These are phyloP conservation scores for Drosophila parvula DNA, from an alignment of 1,140 invertebrate species.

Conservation along the genomic window DNA sequence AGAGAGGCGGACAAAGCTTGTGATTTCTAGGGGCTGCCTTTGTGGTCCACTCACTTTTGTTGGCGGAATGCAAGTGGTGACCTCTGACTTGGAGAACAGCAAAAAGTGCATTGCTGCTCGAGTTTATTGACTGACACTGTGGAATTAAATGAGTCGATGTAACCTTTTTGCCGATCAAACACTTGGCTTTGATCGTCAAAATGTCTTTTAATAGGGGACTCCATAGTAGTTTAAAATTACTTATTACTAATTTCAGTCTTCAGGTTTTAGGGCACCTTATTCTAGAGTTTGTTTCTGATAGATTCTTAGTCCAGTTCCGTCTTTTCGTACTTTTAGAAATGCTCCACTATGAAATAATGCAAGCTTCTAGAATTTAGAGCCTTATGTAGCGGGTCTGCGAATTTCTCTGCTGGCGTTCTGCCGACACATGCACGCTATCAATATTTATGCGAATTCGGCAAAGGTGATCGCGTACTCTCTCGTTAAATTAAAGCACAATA, in stretches of 20 bases:
- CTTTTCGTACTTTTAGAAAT: neutral
- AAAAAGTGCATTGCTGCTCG: neutral
- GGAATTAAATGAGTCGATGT: neutral
- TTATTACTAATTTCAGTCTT: neutral
- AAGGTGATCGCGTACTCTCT: no score
- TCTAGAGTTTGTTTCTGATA: neutral
- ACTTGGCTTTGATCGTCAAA: neutral
- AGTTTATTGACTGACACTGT: neutral
- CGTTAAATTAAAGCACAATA: no score
- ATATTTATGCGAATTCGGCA: no score
- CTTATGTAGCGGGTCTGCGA: no score
- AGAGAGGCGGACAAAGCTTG: conserved; percentile 36
- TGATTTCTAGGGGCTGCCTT: conserved; percentile 45
- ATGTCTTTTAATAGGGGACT: neutral
- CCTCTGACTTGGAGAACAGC: conserved; percentile 4
- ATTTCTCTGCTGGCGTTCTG: no score
- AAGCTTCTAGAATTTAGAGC: neutral
- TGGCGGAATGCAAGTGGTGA: conserved; percentile 3
- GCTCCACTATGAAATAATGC: neutral
- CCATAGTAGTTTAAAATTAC: neutral
- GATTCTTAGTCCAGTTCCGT: neutral
- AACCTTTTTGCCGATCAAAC: neutral
- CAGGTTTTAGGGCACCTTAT: no score
- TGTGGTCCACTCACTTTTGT: conserved; percentile 11
- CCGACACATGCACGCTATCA: no score